Evolutionary conservation across 2,797 vertebrate species (phyloP).

Genomic region (Coregonus suidteri): DNA sequence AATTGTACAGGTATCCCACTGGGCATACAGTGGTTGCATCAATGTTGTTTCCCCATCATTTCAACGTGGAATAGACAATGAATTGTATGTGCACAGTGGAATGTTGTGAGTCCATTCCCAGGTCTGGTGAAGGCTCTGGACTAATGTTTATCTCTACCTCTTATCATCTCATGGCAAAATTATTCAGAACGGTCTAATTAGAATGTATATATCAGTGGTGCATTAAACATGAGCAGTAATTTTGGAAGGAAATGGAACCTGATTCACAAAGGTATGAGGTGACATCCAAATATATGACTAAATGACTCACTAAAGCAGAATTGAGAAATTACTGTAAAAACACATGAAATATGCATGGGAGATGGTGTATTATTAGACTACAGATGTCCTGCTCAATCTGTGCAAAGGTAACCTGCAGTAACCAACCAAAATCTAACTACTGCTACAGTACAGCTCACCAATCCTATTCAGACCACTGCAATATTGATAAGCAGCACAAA

Average conservation of each 20-base stretch:
- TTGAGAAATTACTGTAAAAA: conserved; percentile 73
- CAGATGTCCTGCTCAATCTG: conserved; percentile 70
- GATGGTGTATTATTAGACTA: conserved; percentile 71
- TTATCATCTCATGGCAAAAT: conserved; percentile 68
- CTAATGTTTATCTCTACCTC: conserved; percentile 57
- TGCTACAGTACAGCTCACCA: too few relatives aligned
- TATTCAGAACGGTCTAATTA: conserved; percentile 72
- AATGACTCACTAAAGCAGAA: conserved; percentile 71
- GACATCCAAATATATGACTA: conserved; percentile 71
- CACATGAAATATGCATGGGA: conserved; percentile 76
- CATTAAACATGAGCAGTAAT: conserved; percentile 77
- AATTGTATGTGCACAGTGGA: conserved; percentile 50
- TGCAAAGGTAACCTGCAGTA: conserved; percentile 64
- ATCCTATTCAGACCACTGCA: too few relatives aligned
- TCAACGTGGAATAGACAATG: not conserved
- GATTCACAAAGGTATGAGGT: conserved; percentile 70
- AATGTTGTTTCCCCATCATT: too few relatives aligned
- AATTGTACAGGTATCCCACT: not conserved
- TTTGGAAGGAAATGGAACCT: conserved; percentile 74
- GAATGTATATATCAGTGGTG: conserved; percentile 69
- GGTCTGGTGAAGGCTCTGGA: conserved; percentile 54
- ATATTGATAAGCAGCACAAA: too few relatives aligned
- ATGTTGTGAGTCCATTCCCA: conserved; percentile 27
- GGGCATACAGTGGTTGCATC: too few relatives aligned
- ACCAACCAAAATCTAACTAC: conserved; percentile 25